Evolutionary conservation across 2,113 vertebrate species (phyloP), one percentile per base, ranked within the genome.

Genomic region (Suncus etruscus): DNA sequence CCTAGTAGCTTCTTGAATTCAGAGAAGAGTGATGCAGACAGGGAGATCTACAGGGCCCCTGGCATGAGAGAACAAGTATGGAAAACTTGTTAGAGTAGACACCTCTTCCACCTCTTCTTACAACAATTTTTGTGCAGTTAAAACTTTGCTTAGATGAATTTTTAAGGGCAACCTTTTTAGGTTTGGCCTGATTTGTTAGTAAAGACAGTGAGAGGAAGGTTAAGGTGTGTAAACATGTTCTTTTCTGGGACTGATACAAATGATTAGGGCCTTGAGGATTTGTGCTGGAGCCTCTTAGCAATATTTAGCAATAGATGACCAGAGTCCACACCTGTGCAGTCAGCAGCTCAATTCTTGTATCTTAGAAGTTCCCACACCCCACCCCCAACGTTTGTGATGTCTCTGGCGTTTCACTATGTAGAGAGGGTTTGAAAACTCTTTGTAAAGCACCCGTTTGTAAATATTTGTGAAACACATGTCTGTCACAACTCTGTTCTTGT

Each of bases 181-280:
- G 16, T 25, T 90, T 80, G 68, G 29, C 5, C 9, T 73, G 70
- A 45, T 79, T 84, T 90, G 61, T n/a, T 88, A 75, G 32, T 86
- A 66, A 86, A 70, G 72, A 79, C 76, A 90, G 68, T 20, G 8
- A 27, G 54, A 25, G 61, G 66, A 82, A 70, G 65, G 18, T 89
- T 11, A 79, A 66, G 25, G 81, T 58, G 69, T 65, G 50, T 83
- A 18, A 15, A 2, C 90, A 8, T 69, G 12, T 48, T 27, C 39
- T 90, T 76, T 91, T 70, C 45, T 79, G 92, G 31, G 48, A n/a
- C 39, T 84, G 61, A 88, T 68, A 47, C 1, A 25, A 58, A 82
- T 90, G 54, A 45, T 48, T 31, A 68, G 87, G 66, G 72, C 45
- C 1, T 50, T 50, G 20, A 47, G 48, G 51, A 3, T 86, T 15